These are phyloP conservation scores for Petrocephalus schoutedeni DNA, from an alignment of 2,797 vertebrate genomes.

Conservation along the genomic window DNA sequence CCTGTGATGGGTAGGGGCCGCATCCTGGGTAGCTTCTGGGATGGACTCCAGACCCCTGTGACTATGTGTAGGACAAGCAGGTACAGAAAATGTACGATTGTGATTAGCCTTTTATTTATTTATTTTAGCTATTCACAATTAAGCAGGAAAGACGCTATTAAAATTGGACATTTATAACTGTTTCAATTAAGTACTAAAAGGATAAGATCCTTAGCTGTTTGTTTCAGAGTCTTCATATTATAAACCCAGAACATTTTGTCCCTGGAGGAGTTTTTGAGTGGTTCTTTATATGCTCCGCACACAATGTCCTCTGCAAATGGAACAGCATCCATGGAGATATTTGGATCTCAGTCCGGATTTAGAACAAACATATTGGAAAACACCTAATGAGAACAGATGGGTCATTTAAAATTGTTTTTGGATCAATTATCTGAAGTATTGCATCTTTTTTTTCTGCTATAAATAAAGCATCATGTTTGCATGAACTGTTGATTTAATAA, in stretches of 20 bases:
- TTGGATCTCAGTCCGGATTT: slow-evolving; percentile 38
- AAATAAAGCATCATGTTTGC: slow-evolving; percentile 35
- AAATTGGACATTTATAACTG: too few relatives aligned
- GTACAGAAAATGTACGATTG: background rate
- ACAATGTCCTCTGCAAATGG: background rate
- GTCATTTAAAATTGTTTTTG: slow-evolving; percentile 35
- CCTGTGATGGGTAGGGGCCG: background rate
- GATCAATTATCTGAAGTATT: slow-evolving; percentile 39
- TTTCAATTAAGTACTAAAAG: too few relatives aligned
- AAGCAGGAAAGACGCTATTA: too few relatives aligned
- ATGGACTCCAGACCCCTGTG: background rate
- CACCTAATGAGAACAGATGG: slow-evolving; percentile 45
- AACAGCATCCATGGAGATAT: slow-evolving; percentile 21
- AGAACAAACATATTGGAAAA: slow-evolving; percentile 38
- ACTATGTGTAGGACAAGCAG: background rate
- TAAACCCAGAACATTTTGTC: slow-evolving; percentile 37
- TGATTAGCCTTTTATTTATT: background rate
- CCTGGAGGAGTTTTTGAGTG: slow-evolving; percentile 18
- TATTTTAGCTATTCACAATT: too few relatives aligned
- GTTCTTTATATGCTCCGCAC: background rate
- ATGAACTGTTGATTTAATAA: slow-evolving; percentile 37
- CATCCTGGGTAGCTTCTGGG: background rate
- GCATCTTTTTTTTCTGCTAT: background rate
- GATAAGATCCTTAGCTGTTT: slow-evolving; percentile 35
- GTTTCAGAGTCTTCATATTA: slow-evolving; percentile 35